phyloP scores from a whole-genome alignment of 2,797 vertebrate species.

The Philypnodon macrostomus region DNA sequence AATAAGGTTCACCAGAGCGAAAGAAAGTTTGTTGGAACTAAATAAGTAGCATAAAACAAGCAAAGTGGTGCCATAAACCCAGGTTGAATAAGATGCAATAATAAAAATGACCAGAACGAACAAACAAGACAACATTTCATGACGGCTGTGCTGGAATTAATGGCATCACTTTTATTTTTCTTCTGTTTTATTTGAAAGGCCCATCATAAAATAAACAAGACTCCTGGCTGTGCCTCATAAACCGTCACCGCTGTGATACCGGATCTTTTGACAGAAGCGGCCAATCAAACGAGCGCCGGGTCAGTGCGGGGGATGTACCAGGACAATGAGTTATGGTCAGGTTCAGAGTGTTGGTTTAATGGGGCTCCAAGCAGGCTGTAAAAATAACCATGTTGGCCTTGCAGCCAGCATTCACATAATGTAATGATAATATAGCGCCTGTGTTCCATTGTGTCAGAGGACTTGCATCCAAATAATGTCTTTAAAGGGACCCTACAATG shows the following conservation, averaged over 20 bases:
- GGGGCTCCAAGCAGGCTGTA: constrained; percentile 58
- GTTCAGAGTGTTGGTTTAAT: constrained; percentile 72
- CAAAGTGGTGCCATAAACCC: constrained; percentile 16
- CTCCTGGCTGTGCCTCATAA: constrained; percentile 59
- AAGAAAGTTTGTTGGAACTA: constrained; percentile 32
- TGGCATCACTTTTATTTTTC: constrained; percentile 41
- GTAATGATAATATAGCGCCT: no score
- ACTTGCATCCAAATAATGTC: constrained; percentile 40
- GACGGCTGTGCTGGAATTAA: constrained; percentile 59
- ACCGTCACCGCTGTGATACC: constrained; percentile 42
- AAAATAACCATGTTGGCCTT: constrained; percentile 57
- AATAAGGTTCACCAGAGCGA: constrained; percentile 27
- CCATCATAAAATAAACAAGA: constrained; percentile 66
- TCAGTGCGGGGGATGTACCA: constrained; percentile 60
- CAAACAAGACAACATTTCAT: constrained; percentile 42
- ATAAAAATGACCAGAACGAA: constrained; percentile 22
- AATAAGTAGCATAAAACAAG: constrained; percentile 41
- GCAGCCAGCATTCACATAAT: constrained; percentile 43
- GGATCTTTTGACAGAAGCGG: constrained; percentile 64
- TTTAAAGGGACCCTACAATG: no score
- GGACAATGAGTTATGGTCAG: constrained; percentile 58
- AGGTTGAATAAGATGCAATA: constrained; percentile 17
- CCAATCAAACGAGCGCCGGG: constrained; percentile 66
- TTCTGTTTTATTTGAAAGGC: constrained; percentile 56
- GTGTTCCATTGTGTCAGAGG: constrained; percentile 29